Base-by-base conservation (phyloP, 2,797 vertebrate species). In the Forpus xanthops region DNA sequence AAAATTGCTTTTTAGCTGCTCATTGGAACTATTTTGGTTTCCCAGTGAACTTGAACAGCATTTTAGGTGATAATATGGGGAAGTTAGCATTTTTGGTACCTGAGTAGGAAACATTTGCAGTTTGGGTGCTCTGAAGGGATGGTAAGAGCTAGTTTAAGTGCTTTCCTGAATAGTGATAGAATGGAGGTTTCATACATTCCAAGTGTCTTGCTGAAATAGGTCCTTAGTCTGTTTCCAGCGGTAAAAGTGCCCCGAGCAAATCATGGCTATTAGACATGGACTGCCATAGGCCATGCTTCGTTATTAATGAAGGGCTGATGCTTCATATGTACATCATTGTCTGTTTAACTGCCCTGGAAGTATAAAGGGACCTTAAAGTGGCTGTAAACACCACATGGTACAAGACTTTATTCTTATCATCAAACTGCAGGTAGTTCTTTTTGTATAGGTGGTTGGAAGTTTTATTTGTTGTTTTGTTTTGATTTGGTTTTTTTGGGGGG, bases 1-100 rank as follows among this genome's bases (percentile, higher is more conserved):
- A 95, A 96, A 95, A 94, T 89, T 89, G 85, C 80, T 76, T 96
- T 96, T 95, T 90, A 95, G 65, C 45, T 84, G 52, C 82, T 94
- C 41, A 39, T 58, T 96, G 87, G 56, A 88, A 96, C 66, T 96
- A 73, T 92, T 93, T 86, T 93, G 55, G 37, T 74, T 95, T 95
- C 67, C 41, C 12, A 50, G 58, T 91, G 80, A 96, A 95, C 91
- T 85, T 70, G 85, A 93, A 87, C 88, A 67, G 41, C 61, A 87
- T 92, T 78, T 85, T 95, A 74, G 81, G 86, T 89, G 83, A 88
- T 76, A 89, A 91, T 89, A 55, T 72, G 37, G 58, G 65, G 53
- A 89, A 88, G 62, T 33, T 84, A 87, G 73, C 9, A 5, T 84
- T 93, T 89, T 89, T 94, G 94, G 85, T 70, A 91, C 70, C 47